A percentile compares a stretch with the other conserved stretches of the same genome.
phyloP scores from a whole-genome alignment of 2,113 vertebrate species.

The Rhodinocichla rosea region DNA sequence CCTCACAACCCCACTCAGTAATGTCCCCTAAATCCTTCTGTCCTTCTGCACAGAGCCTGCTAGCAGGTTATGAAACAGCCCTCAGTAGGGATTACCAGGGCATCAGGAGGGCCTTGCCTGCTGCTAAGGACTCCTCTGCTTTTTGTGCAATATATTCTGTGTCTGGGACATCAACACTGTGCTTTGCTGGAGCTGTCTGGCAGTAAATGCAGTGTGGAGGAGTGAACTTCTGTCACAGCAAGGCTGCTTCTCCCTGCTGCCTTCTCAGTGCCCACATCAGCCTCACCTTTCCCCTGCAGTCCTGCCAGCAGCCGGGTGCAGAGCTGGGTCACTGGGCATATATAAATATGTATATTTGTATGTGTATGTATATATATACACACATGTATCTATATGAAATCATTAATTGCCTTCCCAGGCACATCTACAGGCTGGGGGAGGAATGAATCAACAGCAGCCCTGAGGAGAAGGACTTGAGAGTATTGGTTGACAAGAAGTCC shows the following conservation, averaged over 20 bases:
- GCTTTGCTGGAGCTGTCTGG: background rate
- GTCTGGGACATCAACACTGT: background rate
- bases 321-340: background rate
- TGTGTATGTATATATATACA: rapidly evolving
- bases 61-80: background rate
- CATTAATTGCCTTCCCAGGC: background rate
- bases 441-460: background rate
- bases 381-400: too few species aligned
- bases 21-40: background rate
- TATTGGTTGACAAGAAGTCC: background rate
- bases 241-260: background rate
- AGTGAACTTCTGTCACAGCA: background rate
- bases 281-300: background rate
- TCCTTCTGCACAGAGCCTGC: background rate
- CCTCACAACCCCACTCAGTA: background rate
- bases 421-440: background rate
- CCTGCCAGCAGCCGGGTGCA: background rate
- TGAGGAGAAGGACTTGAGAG: background rate
- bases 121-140: background rate
- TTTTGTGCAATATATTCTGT: background rate
- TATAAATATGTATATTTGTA: rapidly evolving
- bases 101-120: background rate
- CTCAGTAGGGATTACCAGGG: background rate
- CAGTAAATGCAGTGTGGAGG: background rate
- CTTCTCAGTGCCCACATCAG: background rate